These are phyloP conservation scores for Morinoia aosen DNA, from an alignment of 2,888 invertebrate genomes.

Conservation along the genomic window DNA sequence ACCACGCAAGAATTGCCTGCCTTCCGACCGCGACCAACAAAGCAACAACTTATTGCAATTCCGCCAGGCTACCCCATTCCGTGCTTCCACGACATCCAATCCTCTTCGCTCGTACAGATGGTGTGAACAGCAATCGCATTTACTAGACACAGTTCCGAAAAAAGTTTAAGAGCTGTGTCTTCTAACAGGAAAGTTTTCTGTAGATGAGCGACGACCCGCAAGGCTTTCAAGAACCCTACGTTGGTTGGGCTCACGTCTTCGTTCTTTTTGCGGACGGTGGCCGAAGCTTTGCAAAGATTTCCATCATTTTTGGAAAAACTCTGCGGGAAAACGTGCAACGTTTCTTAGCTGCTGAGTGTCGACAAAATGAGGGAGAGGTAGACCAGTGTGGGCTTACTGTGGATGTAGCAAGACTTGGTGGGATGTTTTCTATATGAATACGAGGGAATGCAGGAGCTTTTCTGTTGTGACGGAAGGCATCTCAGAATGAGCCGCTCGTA, in stretches of 20 bases:
- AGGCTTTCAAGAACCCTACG: neutral
- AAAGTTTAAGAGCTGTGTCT: slow-evolving; percentile 8
- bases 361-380: neutral
- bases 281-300: neutral
- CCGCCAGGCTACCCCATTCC: neutral
- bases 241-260: neutral
- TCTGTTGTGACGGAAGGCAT: too few relatives aligned
- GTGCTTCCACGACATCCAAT: neutral
- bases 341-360: neutral
- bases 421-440: neutral
- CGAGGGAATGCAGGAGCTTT: neutral
- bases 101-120: neutral
- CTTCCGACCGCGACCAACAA: neutral
- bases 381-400: neutral
- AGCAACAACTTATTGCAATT: slow-evolving; percentile 12
- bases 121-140: slow-evolving; percentile 10
- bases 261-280: neutral
- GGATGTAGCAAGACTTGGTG: neutral
- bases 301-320: slow-evolving; percentile 7
- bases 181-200: neutral
- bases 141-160: neutral
- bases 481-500: neutral
- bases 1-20: neutral
- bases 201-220: neutral
- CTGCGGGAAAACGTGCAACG: neutral